Evolutionary conservation across 92 coral and sea anemone species (phyloP).

Genomic region (Parazoanthus darwini): DNA sequence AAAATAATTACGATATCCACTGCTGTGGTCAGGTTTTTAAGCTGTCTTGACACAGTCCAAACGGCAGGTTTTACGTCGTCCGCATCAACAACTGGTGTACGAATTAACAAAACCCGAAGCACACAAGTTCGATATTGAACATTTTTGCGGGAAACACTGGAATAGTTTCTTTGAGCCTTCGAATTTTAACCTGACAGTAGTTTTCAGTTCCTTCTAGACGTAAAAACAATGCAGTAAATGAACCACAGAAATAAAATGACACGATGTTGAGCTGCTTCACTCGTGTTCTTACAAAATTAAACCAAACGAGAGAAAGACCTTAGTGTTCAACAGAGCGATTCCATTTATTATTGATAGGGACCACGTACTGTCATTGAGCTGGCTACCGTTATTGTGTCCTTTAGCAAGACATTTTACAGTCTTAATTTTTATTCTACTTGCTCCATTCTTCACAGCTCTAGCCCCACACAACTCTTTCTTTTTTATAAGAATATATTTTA

Average conservation of each 20-base stretch:
- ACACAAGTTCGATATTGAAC: background rate
- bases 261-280: background rate
- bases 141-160: background rate
- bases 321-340: background rate
- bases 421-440: no score
- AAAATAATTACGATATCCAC: background rate
- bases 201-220: background rate
- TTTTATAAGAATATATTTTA: no score
- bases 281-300: background rate
- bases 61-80: background rate
- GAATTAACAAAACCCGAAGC: no score
- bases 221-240: background rate
- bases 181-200: background rate
- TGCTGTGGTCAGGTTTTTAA: background rate
- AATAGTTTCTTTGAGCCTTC: no score
- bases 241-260: background rate
- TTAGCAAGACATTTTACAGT: no score
- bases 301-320: background rate
- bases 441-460: no score
- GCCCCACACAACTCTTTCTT: no score
- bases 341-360: background rate
- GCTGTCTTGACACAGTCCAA: background rate
- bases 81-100: background rate
- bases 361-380: background rate
- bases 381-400: no score